A percentile compares a stretch with the other conserved stretches of the same genome.
These are phyloP conservation scores for Acanthosepion esculentum DNA, from an alignment of 2,888 invertebrate genomes.

Conservation along the genomic window DNA sequence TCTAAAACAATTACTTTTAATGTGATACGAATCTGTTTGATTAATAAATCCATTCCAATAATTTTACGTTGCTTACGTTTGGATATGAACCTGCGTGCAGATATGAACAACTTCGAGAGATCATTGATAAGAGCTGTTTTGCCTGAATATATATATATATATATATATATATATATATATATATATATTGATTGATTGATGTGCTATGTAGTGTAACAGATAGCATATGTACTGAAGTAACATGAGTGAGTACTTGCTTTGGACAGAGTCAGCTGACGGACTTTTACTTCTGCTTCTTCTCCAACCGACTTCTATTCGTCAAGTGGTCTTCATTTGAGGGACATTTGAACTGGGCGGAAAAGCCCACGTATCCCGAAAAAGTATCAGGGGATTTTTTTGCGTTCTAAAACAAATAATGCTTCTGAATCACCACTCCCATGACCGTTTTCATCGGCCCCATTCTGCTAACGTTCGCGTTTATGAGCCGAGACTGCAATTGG, in stretches of 20 bases:
- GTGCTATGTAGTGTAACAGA: neutral
- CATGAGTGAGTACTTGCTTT: neutral
- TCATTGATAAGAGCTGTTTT: no score
- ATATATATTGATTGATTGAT: neutral
- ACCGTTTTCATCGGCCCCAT: neutral
- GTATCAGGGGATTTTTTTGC: neutral
- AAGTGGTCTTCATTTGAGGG: neutral
- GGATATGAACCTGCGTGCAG: no score
- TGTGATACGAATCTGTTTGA: no score
- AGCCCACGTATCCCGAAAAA: neutral
- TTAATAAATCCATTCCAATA: no score
- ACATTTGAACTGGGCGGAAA: neutral
- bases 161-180: neutral
- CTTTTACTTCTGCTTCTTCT: neutral
- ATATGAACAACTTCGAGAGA: no score
- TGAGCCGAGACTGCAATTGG: neutral
- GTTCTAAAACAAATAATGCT: neutral
- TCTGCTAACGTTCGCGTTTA: neutral
- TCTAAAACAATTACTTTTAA: no score
- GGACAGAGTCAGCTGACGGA: neutral
- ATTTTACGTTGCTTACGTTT: no score
- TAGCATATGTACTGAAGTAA: no score
- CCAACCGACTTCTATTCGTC: neutral
- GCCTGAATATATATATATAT: neutral
- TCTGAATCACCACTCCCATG: neutral